A percentile compares a stretch with the other conserved stretches of the same genome.
Evolutionary conservation across 2,797 vertebrate genomes (phyloP).

Genomic region (Sebastes taczanowskii): DNA sequence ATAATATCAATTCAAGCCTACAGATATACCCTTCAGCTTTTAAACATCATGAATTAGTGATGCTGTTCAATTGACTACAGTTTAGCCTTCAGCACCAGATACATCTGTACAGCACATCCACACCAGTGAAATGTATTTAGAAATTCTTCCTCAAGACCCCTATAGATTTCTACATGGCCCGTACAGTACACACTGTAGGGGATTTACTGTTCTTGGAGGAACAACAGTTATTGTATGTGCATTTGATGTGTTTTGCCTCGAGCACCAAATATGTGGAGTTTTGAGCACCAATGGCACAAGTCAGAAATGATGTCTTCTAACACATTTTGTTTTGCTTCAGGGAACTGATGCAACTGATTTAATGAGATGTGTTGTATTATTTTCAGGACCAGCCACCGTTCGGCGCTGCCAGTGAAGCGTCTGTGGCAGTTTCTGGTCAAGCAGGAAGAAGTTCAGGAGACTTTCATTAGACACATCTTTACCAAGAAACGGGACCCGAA

Average conservation of each 20-base stretch:
- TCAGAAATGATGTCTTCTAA: conserved; percentile 5
- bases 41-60: conserved; percentile 9
- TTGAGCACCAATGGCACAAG: conserved; percentile 10
- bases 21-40: background rate
- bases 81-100: conserved; percentile 11
- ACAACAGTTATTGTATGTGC: background rate
- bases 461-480: conserved; percentile 97
- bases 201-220: background rate
- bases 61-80: background rate
- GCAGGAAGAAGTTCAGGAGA: conserved; percentile 96
- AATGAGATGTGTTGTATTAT: conserved; percentile 15
- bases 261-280: conserved; percentile 22
- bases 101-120: background rate
- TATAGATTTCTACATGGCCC: background rate
- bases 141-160: background rate
- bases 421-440: conserved; percentile 97
- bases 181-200: background rate
- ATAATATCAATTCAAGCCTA: background rate
- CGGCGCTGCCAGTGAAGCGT: conserved; percentile 90
- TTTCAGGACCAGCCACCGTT: conserved; percentile 87
- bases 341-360: conserved; percentile 20
- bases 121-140: background rate
- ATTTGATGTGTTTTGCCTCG: conserved; percentile 26
- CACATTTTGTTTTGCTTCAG: conserved; percentile 17
- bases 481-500: conserved; percentile 88